These are phyloP conservation scores for Dioctria rufipes DNA, from an alignment of 2,888 invertebrate species.

Conservation along the genomic window DNA sequence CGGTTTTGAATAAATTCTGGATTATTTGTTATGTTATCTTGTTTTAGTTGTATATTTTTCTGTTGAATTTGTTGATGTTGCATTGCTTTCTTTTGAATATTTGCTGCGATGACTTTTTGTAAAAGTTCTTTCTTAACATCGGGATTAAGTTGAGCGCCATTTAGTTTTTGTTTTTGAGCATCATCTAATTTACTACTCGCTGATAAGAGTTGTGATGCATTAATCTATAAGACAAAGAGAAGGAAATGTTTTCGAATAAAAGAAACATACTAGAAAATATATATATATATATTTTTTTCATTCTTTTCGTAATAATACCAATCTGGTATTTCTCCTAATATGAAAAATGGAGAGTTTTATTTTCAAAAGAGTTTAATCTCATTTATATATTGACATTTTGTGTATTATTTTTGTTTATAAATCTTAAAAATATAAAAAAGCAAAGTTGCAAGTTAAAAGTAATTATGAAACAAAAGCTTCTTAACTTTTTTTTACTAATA, in stretches of 20 bases:
- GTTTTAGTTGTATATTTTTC: constrained; percentile 29
- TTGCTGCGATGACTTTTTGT: constrained; percentile 65
- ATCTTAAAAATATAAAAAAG: background rate
- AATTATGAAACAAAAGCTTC: background rate
- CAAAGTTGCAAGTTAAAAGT: background rate
- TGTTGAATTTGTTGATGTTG: constrained; percentile 71
- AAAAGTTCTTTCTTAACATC: constrained; percentile 63
- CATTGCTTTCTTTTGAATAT: constrained; percentile 68
- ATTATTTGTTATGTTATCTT: constrained; percentile 52
- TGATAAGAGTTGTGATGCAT: constrained; percentile 49
- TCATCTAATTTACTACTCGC: constrained; percentile 41
- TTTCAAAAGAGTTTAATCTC: background rate
- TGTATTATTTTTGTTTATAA: background rate
- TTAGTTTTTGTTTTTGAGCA: constrained; percentile 58
- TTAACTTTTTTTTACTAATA: background rate
- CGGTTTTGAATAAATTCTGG: constrained; percentile 54
- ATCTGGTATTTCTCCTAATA: constrained; percentile 9
- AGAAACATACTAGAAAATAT: background rate
- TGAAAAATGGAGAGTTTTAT: constrained; percentile 41
- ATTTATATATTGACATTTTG: background rate
- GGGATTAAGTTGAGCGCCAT: constrained; percentile 59
- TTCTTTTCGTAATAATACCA: constrained; percentile 11
- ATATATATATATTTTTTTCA: background rate
- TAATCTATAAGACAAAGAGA: constrained; percentile 54
- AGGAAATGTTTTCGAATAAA: constrained; percentile 9